Evolutionary conservation across 2,888 invertebrate genomes (phyloP), one percentile per base, ranked within the genome.

Genomic region (Thymelicus lineola): DNA sequence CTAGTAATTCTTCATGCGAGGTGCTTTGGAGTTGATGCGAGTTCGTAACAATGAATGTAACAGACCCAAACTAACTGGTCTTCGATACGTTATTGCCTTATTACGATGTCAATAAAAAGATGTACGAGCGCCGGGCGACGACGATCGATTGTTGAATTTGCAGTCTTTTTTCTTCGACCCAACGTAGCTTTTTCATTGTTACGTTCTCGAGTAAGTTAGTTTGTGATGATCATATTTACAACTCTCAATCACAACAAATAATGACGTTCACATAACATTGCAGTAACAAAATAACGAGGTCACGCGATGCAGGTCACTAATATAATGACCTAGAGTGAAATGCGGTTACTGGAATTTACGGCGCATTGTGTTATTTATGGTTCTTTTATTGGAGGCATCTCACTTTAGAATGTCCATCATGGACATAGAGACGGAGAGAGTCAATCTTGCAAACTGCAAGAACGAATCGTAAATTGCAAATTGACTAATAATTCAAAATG

Each of bases 211-310:
- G 36, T 20, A 65, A 38, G 69, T 70, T 73, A 68, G 66, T 74
- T 78, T 70, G 63, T 38, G 75, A 69, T 80, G 79, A 82, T 81
- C 73, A 80, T 83, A 79, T 82, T 82, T 81, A 82, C 76, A 80
- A 77, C 77, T 82, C 83, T 83, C 82, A 82, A 82, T 85, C 83
- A 84, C 66, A 76, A 74, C 75, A 76, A 75, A 73, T 85, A 87
- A 87, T 85, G 87, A 86, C 83, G 82, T 77, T 77, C 73, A 77
- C 79, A 82, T 89, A 88, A 89, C 87, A 86, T 86, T 87, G 86
- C 84, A 85, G 84, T 85, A 89, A 86, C 63, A 7, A 60, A 45
- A 38, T 59, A 63, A 59, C 86, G 87, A 88, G 89, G 89, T 74
- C 88, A 86, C 74, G 73, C 65, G 73, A 83, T 85, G 83, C 84